phyloP scores from a whole-genome alignment of 2,113 vertebrate genomes.

The Cyanoramphus novaezelandiae region DNA sequence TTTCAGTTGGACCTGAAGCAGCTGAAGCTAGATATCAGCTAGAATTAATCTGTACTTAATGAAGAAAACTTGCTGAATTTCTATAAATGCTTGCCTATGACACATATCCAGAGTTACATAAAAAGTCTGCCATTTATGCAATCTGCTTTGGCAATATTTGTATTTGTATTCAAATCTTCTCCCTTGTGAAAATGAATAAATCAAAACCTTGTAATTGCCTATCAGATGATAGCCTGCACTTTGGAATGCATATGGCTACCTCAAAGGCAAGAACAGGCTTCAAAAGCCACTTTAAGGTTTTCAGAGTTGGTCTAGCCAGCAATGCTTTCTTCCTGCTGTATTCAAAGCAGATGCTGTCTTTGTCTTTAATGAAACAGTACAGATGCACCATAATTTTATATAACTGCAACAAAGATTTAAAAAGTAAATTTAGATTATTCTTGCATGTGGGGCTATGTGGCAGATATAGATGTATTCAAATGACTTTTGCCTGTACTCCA shows the following conservation, averaged over 20 bases:
- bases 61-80: conserved; percentile 49
- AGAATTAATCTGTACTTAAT: conserved; percentile 56
- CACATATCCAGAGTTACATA: conserved; percentile 32
- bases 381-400: not conserved
- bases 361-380: not conserved
- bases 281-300: not conserved
- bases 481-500: not conserved
- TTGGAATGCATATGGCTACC: not conserved
- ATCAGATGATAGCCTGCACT: not conserved
- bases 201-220: conserved; percentile 19
- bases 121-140: conserved; percentile 34
- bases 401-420: not conserved
- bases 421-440: not conserved
- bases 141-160: conserved; percentile 50
- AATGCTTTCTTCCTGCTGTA: not conserved
- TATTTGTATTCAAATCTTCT: conserved; percentile 50
- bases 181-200: conserved; percentile 20
- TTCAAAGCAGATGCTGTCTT: not conserved
- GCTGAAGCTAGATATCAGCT: conserved; percentile 1
- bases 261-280: conserved; percentile 19
- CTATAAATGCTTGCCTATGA: conserved; percentile 32
- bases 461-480: not conserved
- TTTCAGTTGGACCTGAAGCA: conserved; percentile 36
- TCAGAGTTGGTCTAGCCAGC: not conserved
- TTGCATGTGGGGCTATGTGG: not conserved